Conservation (phyloP, 2,888 invertebrate genomes). For the Macrostomum cliftonense region DNA sequence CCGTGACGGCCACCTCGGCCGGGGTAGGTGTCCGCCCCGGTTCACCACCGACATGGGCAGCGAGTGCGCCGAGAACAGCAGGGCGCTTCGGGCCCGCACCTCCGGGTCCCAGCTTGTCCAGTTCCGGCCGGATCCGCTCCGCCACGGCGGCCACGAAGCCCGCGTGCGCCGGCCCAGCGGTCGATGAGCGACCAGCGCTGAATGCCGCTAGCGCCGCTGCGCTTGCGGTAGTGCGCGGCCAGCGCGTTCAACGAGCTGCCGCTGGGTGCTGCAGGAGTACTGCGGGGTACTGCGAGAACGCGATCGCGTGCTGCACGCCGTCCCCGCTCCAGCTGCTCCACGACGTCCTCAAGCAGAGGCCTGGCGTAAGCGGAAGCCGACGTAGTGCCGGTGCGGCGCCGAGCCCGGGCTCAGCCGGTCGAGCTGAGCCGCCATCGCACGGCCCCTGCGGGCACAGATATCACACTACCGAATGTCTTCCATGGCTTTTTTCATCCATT, state of each 20-base stretch:
- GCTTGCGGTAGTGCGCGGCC: constrained; percentile 47
- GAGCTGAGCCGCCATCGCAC: neutral
- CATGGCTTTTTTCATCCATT: no score
- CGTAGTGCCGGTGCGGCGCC: constrained; percentile 77
- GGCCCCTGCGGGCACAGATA: no score
- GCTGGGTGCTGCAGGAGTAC: constrained; percentile 83
- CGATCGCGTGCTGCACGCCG: constrained; percentile 56
- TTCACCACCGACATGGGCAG: constrained; percentile 74
- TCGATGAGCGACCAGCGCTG: constrained; percentile 63
- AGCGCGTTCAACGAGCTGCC: constrained; percentile 76
- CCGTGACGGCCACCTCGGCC: constrained; percentile 75
- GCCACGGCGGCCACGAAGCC: constrained; percentile 61
- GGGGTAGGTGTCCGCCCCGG: constrained; percentile 48
- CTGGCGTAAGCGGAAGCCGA: constrained; percentile 79
- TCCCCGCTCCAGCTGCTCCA: constrained; percentile 64
- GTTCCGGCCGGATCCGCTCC: constrained; percentile 57
- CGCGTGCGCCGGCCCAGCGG: constrained; percentile 70
- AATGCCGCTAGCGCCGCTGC: constrained; percentile 35
- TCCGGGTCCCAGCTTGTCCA: constrained; percentile 49
- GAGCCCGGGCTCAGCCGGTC: constrained; percentile 5
- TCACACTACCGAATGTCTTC: no score
- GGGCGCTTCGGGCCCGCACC: constrained; percentile 57
- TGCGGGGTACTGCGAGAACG: constrained; percentile 94
- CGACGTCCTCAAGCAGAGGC: constrained; percentile 64
- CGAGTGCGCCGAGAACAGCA: constrained; percentile 86